Evolutionary conservation across 1,140 invertebrate species (phyloP).

Genomic region (Heliconius hewitsoni): DNA sequence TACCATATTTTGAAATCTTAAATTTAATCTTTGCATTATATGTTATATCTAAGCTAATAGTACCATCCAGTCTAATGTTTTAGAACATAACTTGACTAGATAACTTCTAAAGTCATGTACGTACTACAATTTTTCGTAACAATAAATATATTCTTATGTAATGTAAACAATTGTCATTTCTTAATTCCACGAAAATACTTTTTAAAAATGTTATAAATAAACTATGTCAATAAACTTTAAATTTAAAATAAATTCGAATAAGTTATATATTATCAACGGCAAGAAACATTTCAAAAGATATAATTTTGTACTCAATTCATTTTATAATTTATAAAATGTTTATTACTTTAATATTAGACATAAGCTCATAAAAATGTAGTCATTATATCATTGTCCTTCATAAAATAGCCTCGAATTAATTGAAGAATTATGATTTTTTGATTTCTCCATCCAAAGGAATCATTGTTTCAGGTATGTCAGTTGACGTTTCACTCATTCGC

Average conservation of each 20-base stretch:
- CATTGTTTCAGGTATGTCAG: slow-evolving; percentile 71
- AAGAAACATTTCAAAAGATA: background rate
- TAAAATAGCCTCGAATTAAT: background rate
- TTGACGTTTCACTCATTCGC: slow-evolving; percentile 87
- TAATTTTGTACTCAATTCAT: background rate
- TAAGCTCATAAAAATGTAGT: background rate
- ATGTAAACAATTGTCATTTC: background rate
- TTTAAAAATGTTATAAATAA: background rate
- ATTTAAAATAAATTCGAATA: slow-evolving; percentile 3
- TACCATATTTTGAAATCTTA: background rate
- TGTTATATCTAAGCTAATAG: slow-evolving; percentile 27
- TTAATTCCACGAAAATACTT: background rate
- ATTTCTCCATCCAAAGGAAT: slow-evolving; percentile 64
- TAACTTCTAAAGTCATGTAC: slow-evolving; percentile 16
- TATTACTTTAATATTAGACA: background rate
- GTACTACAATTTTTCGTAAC: background rate
- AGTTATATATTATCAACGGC: background rate
- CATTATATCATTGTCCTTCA: background rate
- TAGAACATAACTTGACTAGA: slow-evolving; percentile 59
- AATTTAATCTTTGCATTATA: slow-evolving; percentile 19
- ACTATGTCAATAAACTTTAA: background rate
- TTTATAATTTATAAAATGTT: background rate
- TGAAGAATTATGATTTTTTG: slow-evolving; percentile 53
- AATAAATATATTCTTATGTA: background rate
- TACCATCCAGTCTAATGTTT: slow-evolving; percentile 54